A percentile compares a stretch with the other conserved stretches of the same genome.
These are phyloP conservation scores for Procambarus virginalis DNA, from an alignment of 1,140 invertebrate genomes.

Conservation along the genomic window DNA sequence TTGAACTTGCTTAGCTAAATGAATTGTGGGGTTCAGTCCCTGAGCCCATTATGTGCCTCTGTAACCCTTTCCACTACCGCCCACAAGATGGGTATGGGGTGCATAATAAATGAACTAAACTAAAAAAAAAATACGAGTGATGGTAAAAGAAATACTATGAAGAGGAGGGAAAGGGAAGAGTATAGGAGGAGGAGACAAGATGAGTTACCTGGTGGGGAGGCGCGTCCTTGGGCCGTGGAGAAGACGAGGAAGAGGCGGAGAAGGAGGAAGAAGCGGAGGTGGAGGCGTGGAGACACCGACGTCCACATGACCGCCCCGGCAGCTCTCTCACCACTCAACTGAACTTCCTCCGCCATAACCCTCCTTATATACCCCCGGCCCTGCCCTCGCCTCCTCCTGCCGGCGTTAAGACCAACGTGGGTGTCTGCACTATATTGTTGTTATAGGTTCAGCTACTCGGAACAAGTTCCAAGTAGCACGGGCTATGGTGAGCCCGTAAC, in stretches of 20 bases:
- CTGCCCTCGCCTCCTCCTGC: neutral
- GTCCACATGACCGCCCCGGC: neutral
- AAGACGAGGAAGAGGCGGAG: neutral
- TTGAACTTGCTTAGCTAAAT: too few species aligned
- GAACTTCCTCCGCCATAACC: slow-evolving; percentile 16
- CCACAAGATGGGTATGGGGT: too few species aligned
- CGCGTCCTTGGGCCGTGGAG: neutral
- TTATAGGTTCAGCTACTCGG: too few species aligned
- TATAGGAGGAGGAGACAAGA: neutral
- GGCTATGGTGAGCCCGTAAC: too few species aligned
- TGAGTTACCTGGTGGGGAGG: neutral
- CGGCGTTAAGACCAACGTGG: neutral
- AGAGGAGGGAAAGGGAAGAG: neutral
- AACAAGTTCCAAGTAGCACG: too few species aligned
- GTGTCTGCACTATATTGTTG: too few species aligned
- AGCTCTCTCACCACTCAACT: neutral
- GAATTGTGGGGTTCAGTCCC: too few species aligned
- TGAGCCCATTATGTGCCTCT: too few species aligned
- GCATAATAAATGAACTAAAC: too few species aligned
- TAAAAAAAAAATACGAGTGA: too few species aligned
- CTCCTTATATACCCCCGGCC: neutral
- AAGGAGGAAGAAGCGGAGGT: neutral
- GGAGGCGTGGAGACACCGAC: neutral
- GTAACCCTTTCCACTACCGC: too few species aligned
- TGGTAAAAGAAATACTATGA: too few species aligned